A percentile compares a stretch with the other conserved stretches of the same genome.
phyloP scores from a whole-genome alignment of 2,888 invertebrate species.

The Stenodema calcarata region DNA sequence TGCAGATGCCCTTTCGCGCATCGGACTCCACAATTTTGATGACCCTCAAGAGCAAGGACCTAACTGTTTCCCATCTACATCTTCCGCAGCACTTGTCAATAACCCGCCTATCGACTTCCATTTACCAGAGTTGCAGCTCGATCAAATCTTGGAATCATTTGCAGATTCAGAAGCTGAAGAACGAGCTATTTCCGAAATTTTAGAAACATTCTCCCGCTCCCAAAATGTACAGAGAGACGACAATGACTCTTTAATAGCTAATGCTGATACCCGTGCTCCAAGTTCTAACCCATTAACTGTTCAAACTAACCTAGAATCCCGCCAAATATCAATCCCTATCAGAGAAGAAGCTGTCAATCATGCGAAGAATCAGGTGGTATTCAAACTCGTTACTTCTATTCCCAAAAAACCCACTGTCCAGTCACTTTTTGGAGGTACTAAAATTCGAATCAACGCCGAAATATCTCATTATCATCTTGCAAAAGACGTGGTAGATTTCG shows the following conservation, averaged over 20 bases:
- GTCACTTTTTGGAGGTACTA: background rate
- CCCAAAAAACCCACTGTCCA: background rate
- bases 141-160: too few species aligned
- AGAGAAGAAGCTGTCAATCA: too few species aligned
- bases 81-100: too few species aligned
- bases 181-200: background rate
- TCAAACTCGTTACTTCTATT: background rate
- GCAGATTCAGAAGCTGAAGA: too few species aligned
- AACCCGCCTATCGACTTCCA: too few species aligned
- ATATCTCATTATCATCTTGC: background rate
- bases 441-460: slow-evolving; percentile 14
- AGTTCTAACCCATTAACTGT: background rate
- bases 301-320: too few species aligned
- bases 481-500: slow-evolving; percentile 11
- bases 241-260: background rate
- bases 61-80: too few species aligned
- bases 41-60: too few species aligned
- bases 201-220: background rate
- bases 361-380: background rate
- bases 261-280: background rate
- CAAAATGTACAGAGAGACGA: background rate
- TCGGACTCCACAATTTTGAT: too few species aligned
- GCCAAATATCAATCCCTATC: background rate
- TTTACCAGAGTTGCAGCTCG: too few species aligned
- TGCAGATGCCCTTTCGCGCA: too few species aligned